Base-by-base conservation (phyloP, 1,140 invertebrate species). In the Adoxophyes honmai region DNA sequence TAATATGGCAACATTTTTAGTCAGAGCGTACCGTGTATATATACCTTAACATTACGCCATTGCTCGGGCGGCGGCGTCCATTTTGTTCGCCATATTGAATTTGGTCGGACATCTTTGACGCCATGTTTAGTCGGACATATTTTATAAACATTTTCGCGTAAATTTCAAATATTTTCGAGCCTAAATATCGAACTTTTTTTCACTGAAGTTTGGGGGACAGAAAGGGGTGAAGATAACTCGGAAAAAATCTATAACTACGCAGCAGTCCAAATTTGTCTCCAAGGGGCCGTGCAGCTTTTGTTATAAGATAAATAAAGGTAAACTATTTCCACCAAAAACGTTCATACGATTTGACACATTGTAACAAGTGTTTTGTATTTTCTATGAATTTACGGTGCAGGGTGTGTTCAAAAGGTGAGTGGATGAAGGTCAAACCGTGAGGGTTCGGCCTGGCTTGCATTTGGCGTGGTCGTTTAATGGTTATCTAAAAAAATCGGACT, bases 41-140 rank as follows among this genome's bases (percentile, higher is more conserved):
- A 56, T 59, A 68, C 68, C 75, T 81, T 83, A 75, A 73, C 69
- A 72, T 81, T 44, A 18, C 39, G 38, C 39, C 39, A 44, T 44
- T 44, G 39, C 39, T 44, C 70, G 68, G 68, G 70, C 73, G 73
- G 62, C 56, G 79, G 88, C 84, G 88, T 90, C 86, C 88, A 88
- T 89, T 83, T 88, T 88, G 84, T 80, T 83, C 86, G 88, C 86
- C 86, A 89, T 89, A 86, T 86, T 90, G 86, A 88, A 89, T 88
- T 90, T 87, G 76, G 88, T 88, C 88, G 86, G 86, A 89, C 88
- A 90, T 90, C 84, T 90, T 90, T 87, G 86, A 88, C 88, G 88
- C 88, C 88, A 90, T 90, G 87, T 90, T 90, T 89, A 89, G 88
- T 86, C 86, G 79, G 87, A 89, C 87, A 89, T 89, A 89, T 89